phyloP scores from a whole-genome alignment of 2,797 vertebrate genomes.

The Halcyon smyrnensis region DNA sequence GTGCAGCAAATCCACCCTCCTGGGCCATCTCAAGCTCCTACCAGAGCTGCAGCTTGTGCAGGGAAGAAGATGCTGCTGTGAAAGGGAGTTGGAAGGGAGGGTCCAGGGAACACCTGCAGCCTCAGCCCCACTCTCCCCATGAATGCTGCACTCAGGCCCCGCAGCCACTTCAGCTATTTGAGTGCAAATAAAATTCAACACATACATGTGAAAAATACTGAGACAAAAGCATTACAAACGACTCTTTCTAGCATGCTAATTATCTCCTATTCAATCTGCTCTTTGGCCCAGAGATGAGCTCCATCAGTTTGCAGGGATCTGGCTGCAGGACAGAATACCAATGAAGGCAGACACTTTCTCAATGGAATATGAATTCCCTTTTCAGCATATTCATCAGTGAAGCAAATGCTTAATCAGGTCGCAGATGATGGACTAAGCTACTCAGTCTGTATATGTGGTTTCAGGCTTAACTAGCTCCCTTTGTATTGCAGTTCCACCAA shows the following conservation, averaged over 20 bases:
- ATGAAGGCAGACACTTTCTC: slow-evolving; percentile 56
- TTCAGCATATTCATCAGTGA: slow-evolving; percentile 51
- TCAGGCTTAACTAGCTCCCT: slow-evolving; percentile 6
- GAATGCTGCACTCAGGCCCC: slow-evolving; percentile 31
- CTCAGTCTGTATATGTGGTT: slow-evolving; percentile 20
- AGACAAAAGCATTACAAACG: slow-evolving; percentile 56
- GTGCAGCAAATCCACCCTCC: neutral
- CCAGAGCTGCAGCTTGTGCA: neutral
- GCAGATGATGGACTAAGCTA: slow-evolving; percentile 6
- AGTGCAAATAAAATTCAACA: slow-evolving; percentile 54
- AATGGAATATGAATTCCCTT: slow-evolving; percentile 58
- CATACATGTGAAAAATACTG: slow-evolving; percentile 58
- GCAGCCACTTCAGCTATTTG: slow-evolving; percentile 31
- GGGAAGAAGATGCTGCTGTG: neutral
- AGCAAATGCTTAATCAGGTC: slow-evolving; percentile 22
- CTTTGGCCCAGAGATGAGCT: slow-evolving; percentile 52
- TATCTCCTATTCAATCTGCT: slow-evolving; percentile 61
- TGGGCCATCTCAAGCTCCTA: neutral
- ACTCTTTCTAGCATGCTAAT: slow-evolving; percentile 70
- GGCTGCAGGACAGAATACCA: slow-evolving; percentile 56
- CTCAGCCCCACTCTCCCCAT: neutral
- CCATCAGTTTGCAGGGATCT: slow-evolving; percentile 36
- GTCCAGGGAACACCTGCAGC: slow-evolving; percentile 44
- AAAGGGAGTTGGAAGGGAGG: neutral
- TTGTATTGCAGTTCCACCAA: neutral